Percentiles rank a stretch among this genome's conserved stretches.
Evolutionary conservation across 2,797 vertebrate genomes (phyloP).

Genomic region (Diglossa cyanea): DNA sequence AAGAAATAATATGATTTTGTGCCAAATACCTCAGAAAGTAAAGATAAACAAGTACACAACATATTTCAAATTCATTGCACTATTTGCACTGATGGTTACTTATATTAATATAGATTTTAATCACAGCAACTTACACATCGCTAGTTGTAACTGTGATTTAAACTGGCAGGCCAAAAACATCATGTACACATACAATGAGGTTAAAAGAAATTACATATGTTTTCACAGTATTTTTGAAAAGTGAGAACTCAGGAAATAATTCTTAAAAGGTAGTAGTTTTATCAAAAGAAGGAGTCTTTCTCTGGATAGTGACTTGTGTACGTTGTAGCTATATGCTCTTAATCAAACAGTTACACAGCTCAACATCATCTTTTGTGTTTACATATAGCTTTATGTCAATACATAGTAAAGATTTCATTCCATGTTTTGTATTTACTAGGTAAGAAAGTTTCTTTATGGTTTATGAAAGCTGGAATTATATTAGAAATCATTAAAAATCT

Average conservation of each 20-base stretch:
- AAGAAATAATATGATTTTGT: background rate
- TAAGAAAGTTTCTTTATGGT: background rate
- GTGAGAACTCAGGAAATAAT: background rate
- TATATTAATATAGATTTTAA: background rate
- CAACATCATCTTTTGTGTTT: background rate
- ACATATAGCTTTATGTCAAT: background rate
- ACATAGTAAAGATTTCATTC: background rate
- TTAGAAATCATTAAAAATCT: background rate
- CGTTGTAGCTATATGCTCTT: background rate
- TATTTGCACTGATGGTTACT: background rate
- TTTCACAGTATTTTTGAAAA: background rate
- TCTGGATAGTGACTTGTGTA: background rate
- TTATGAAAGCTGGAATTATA: conserved; percentile 10
- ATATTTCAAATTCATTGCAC: background rate
- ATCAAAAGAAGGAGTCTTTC: background rate
- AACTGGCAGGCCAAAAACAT: background rate
- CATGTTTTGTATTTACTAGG: background rate
- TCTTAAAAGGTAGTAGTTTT: background rate
- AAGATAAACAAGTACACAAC: background rate
- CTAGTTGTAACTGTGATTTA: background rate
- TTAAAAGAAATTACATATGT: background rate
- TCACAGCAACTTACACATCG: background rate
- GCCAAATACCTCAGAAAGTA: background rate
- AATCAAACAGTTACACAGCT: background rate
- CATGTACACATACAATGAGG: background rate